These are phyloP conservation scores for Noctua janthe DNA, from an alignment of 2,888 invertebrate species.

Conservation along the genomic window DNA sequence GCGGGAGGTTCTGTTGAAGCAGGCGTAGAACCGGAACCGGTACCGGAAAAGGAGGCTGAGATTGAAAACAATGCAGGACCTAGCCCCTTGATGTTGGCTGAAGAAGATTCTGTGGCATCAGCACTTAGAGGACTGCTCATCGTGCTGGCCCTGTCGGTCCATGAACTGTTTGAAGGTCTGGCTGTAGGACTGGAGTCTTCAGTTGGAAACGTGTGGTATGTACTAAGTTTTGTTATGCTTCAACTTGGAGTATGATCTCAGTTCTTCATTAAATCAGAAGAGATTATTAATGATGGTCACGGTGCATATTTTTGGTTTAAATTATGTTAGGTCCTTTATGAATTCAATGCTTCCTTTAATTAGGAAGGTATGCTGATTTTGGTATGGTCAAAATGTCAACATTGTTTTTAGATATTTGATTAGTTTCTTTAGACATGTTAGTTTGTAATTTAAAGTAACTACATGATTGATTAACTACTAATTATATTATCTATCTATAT, in stretches of 20 bases:
- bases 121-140: constrained; percentile 93
- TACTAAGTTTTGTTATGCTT: constrained; percentile 27
- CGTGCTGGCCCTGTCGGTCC: constrained; percentile 93
- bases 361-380: neutral
- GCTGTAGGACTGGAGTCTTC: constrained; percentile 94
- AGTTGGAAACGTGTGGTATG: constrained; percentile 86
- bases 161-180: constrained; percentile 96
- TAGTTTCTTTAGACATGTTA: neutral
- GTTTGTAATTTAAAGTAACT: neutral
- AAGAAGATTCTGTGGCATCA: constrained; percentile 85
- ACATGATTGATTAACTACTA: neutral
- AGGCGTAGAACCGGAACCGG: constrained; percentile 17
- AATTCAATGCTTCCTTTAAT: neutral
- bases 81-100: constrained; percentile 76
- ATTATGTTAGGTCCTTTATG: neutral
- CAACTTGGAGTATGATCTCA: neutral
- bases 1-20: constrained; percentile 25
- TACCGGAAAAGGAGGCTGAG: constrained; percentile 68
- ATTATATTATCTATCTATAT: neutral
- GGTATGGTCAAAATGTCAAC: neutral
- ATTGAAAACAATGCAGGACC: constrained; percentile 73
- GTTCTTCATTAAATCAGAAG: neutral
- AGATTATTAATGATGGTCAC: neutral
- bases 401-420: neutral
- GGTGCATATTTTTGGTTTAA: neutral